phyloP scores from a whole-genome alignment of 2,797 vertebrate species.

The Danio tinwini region DNA sequence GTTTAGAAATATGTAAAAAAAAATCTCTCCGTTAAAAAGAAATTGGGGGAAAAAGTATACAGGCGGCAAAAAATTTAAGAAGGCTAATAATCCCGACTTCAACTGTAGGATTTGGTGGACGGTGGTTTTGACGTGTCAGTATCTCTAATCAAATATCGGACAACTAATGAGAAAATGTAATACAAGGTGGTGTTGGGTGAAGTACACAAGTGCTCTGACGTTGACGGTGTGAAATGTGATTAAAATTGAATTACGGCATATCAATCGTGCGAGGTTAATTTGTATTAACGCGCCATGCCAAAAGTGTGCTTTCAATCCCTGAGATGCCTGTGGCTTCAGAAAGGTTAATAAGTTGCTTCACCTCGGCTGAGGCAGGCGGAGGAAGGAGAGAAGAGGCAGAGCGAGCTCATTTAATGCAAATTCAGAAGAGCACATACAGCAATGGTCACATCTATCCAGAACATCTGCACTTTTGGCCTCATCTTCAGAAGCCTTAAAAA shows the following conservation, averaged over 20 bases:
- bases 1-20: too few relatives aligned
- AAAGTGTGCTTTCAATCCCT: conserved; percentile 64
- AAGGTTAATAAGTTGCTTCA: conserved; percentile 81
- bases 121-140: conserved; percentile 38
- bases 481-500: conserved; percentile 8
- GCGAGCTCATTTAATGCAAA: conserved; percentile 69
- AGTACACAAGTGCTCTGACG: conserved; percentile 61
- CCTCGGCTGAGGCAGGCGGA: conserved; percentile 57
- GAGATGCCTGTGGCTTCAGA: conserved; percentile 71
- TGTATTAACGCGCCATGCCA: conserved; percentile 65
- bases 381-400: conserved; percentile 59
- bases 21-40: too few relatives aligned
- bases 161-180: conserved; percentile 65
- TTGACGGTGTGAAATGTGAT: conserved; percentile 63
- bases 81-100: too few relatives aligned
- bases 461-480: conserved; percentile 22
- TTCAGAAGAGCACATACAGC: conserved; percentile 53
- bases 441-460: conserved; percentile 31
- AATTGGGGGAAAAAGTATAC: too few relatives aligned
- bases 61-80: too few relatives aligned
- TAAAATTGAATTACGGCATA: conserved; percentile 74
- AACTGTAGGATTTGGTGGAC: background rate
- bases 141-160: conserved; percentile 62
- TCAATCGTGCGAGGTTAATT: conserved; percentile 75
- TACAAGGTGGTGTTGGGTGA: conserved; percentile 56